Base-by-base conservation (phyloP, 1,140 invertebrate species). In the Brachionus sp. region DNA sequence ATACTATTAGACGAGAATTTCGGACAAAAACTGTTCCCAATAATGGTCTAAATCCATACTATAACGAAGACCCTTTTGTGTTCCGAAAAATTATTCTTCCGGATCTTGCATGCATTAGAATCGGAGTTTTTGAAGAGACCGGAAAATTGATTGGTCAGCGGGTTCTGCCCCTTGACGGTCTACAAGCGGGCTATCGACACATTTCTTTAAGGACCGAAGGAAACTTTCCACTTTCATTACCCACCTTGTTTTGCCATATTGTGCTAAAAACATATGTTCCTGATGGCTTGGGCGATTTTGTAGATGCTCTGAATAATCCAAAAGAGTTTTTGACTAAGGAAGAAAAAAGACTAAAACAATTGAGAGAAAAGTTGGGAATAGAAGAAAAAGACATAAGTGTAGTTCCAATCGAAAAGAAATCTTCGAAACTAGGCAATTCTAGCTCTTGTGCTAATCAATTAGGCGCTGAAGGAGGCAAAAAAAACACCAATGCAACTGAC, bases 211-310 rank as follows among this genome's bases (percentile, higher is more conserved):
- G 98, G 80, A 99, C 97, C 0, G 98, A 99, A 89, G 96, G 96
- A 44, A 99, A 99, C 89, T 98, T 99, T 88, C 96, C 97, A 37
- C 95, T 98, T 93, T 97, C 96, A 1, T 90, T 99, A 85, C 96
- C 97, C 46, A 99, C 98, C 93, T 90, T 99, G 75, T 99, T 99
- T 90, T 98, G 97, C 89, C 95, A 98, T 88, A 97, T 99, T 86
- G 96, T 98, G 89, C 92, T 99, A 53, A 99, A 99, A 90, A 99
- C 99, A 85, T 99, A 99, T 90, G 96, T 99, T 83, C 98, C 98
- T 75, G 97, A 99, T 91, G 97, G 97, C 82, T 94, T 98, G 88
- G 95, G 96, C 92, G 96, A 97, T 88, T 94, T 99, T 86, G 98
- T 99, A 93, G 96, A 97, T 85, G 96, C 97, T 7, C 89, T 99